These are phyloP conservation scores for Lepilemur septentrionalis DNA, from an alignment of 2,797 vertebrate genomes.

Conservation along the genomic window DNA sequence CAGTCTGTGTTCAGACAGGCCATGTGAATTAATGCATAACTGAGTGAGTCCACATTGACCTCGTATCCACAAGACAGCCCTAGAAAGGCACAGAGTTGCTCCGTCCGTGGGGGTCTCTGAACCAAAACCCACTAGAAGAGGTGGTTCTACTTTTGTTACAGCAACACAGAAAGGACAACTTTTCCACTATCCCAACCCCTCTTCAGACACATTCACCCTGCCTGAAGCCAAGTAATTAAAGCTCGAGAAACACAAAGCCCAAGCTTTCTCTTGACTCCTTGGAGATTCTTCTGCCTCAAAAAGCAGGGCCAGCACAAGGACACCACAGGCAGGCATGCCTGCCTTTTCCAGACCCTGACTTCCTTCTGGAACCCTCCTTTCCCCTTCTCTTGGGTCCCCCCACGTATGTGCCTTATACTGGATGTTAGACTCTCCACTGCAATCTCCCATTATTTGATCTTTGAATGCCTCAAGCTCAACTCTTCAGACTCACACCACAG, in stretches of 20 bases:
- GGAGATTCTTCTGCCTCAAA: background rate
- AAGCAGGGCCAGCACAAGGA: background rate
- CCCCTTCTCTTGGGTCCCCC: background rate
- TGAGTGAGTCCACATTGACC: background rate
- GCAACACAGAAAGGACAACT: background rate
- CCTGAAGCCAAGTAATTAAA: background rate
- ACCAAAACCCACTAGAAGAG: background rate
- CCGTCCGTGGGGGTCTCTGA: background rate
- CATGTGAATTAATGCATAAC: background rate
- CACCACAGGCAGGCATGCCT: background rate
- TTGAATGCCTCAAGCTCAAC: background rate
- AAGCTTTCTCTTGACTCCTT: background rate
- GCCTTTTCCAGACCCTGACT: background rate
- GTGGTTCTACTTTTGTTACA: background rate
- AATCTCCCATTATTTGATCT: background rate
- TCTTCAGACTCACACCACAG: background rate
- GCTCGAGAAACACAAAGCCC: background rate
- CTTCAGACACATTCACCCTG: background rate
- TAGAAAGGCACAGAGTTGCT: background rate
- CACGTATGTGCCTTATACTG: background rate
- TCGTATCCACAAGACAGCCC: background rate
- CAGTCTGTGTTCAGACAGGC: background rate
- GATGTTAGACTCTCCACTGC: background rate
- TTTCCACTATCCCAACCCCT: background rate
- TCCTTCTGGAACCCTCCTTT: background rate